Evolutionary conservation across 2,888 invertebrate genomes (phyloP), one percentile per base, ranked within the genome.

Genomic region (Erebia ligea): DNA sequence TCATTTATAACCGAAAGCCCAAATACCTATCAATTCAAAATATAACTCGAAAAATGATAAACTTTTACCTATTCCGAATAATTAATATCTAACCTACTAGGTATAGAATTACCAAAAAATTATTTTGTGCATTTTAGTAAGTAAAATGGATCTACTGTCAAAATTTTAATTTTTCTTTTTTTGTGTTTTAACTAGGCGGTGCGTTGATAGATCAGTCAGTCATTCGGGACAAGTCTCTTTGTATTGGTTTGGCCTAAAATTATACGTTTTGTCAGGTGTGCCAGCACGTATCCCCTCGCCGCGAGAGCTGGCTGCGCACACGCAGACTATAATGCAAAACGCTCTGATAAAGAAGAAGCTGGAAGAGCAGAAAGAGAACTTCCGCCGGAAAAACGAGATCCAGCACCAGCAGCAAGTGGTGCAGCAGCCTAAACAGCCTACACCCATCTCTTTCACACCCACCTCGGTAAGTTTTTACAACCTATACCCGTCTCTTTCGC

Each of bases 321-420:
- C 98, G 52, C 98, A 98, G 91, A 95, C 95, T 79, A 97, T 98
- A 79, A 96, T 98, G 95, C 98, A 98, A 89, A 95, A 95, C 80
- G 97, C 97, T 17, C 94, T 98, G 79, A 96, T 98, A 81, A 98
- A 98, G 92, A 97, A 97, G 93, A 97, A 98, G 88, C 92, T 98
- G 70, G 98, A 98, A 86, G 98, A 98, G 81, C 98, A 98, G 86
- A 95, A 96, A 69, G 97, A 97, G 88, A 97, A 97, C 87, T 97
- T 94, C 88, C 95, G 97, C 73, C 96, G 97, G 81, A 95, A 97
- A 73, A 97, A 97, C 87, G 97, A 97, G 86, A 68, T 75, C 72
- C 78, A 75, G 67, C 86, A 83, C 74, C 83, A 88, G 74, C 91
- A 91, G 78, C 92, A 91, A 10, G 59, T 40, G n/a, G n/a, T 40